A percentile compares a stretch with the other conserved stretches of the same genome.
These are phyloP conservation scores for Falco rusticolus DNA, from an alignment of 2,797 vertebrate species.

Conservation along the genomic window DNA sequence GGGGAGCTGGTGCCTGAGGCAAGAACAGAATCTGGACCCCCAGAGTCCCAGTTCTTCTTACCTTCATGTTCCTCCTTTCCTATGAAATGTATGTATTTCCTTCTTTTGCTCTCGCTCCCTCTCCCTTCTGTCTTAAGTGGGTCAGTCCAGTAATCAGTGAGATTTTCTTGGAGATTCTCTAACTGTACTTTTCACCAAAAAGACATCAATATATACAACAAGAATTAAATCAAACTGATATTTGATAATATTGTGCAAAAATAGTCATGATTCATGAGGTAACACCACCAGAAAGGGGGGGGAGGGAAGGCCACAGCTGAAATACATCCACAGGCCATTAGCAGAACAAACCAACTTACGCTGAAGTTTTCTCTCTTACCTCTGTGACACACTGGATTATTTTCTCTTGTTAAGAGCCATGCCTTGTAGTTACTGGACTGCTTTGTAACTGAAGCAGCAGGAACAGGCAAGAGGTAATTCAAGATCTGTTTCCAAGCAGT, in stretches of 20 bases:
- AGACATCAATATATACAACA: background rate
- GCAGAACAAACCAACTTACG: background rate
- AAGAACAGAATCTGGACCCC: background rate
- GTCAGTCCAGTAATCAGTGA: background rate
- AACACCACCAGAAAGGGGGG: background rate
- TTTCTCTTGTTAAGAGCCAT: background rate
- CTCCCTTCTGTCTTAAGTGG: background rate
- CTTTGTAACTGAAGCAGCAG: background rate
- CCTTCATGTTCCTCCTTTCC: background rate
- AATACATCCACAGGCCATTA: background rate
- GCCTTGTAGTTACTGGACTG: background rate
- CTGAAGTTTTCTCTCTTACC: background rate
- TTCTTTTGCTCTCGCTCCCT: background rate
- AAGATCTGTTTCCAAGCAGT: background rate
- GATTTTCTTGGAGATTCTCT: background rate
- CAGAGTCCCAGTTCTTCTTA: background rate
- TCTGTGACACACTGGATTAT: background rate
- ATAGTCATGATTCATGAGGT: background rate
- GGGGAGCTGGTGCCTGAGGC: background rate
- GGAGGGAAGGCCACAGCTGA: background rate
- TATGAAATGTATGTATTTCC: background rate
- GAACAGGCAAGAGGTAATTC: background rate
- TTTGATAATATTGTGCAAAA: background rate
- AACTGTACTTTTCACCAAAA: background rate
- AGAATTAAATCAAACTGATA: background rate